phyloP scores from a whole-genome alignment of 2,113 vertebrate genomes.

The Poicephalus gulielmi region DNA sequence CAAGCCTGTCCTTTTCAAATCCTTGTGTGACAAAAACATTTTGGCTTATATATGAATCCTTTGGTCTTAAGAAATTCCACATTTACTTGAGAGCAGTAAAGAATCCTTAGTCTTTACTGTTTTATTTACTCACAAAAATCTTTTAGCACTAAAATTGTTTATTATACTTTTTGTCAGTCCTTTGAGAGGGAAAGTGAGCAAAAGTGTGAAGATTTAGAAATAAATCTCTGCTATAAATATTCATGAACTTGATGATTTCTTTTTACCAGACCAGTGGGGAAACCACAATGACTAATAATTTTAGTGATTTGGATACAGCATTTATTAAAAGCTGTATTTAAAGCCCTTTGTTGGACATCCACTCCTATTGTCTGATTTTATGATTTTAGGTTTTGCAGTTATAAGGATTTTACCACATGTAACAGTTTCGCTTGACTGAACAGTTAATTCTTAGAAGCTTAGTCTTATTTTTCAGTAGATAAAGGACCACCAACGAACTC shows the following conservation, averaged over 20 bases:
- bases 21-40: neutral
- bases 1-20: neutral
- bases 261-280: neutral
- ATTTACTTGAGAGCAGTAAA: neutral
- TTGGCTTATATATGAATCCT: neutral
- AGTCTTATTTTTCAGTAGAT: neutral
- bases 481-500: neutral
- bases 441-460: slow-evolving; percentile 17
- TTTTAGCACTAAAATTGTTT: neutral
- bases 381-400: slow-evolving; percentile 42
- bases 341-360: neutral
- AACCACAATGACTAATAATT: neutral
- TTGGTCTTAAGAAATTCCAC: neutral
- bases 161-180: neutral
- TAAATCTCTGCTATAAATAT: slow-evolving; percentile 30
- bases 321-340: slow-evolving; percentile 39
- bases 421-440: slow-evolving; percentile 13
- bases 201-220: neutral
- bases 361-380: slow-evolving; percentile 6
- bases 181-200: neutral
- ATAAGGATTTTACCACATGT: slow-evolving; percentile 42
- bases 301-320: neutral
- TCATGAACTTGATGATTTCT: neutral
- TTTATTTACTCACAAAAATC: neutral
- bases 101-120: neutral